A percentile compares a stretch with the other conserved stretches of the same genome.
Conservation (phyloP, 2,113 vertebrate species). For the Marmota monax region DNA sequence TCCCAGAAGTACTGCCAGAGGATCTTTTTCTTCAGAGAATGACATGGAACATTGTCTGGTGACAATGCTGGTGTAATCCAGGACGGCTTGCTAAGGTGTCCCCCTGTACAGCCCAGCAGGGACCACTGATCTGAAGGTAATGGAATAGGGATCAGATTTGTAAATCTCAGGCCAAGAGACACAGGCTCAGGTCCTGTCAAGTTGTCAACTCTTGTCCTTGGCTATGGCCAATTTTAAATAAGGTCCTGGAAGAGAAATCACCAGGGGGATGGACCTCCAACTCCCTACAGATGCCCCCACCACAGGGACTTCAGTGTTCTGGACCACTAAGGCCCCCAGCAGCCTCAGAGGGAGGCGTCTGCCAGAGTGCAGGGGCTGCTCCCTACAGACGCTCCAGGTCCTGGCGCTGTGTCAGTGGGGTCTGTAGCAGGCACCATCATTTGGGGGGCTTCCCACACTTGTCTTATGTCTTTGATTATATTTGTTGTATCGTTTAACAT, state of each 20-base stretch:
- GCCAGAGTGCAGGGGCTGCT: neutral
- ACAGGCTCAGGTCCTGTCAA: neutral
- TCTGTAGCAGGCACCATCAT: accelerated
- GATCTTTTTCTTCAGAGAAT: constrained; percentile 50
- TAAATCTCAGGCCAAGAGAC: neutral
- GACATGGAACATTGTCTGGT: neutral
- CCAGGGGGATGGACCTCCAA: too few relatives aligned
- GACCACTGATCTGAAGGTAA: neutral
- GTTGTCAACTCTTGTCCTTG: neutral
- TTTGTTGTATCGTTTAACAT: neutral
- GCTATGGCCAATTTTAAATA: neutral
- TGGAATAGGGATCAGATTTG: neutral
- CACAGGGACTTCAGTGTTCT: neutral
- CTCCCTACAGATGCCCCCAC: neutral
- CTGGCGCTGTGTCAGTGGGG: neutral
- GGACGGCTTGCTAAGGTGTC: neutral
- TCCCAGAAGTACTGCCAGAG: neutral
- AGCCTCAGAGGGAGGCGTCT: neutral
- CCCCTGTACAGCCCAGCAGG: neutral
- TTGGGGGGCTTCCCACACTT: neutral
- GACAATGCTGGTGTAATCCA: neutral
- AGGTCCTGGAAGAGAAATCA: neutral
- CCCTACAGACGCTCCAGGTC: neutral
- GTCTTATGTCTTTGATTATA: neutral
- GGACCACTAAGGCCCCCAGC: accelerated